Evolutionary conservation across 2,797 vertebrate species (phyloP).

Genomic region (Tinamus major): DNA sequence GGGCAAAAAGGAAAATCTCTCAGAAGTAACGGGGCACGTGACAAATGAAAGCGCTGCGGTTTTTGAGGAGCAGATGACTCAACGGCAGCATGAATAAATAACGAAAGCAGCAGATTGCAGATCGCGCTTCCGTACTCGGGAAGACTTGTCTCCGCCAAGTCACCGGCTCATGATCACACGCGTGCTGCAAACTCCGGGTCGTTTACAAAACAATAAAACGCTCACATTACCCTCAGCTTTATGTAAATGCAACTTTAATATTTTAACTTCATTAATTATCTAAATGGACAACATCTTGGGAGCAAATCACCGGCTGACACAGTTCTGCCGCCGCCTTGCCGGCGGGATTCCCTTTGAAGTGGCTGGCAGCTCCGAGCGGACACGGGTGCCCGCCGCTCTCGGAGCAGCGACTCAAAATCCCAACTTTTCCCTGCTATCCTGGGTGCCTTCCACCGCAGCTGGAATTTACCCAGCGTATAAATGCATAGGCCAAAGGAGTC

Average conservation of each 20-base stretch:
- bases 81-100: neutral
- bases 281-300: constrained; percentile 23
- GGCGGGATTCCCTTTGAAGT: constrained; percentile 67
- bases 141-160: neutral
- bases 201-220: neutral
- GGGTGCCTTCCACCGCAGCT: neutral
- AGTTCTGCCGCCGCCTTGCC: constrained; percentile 53
- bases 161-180: neutral
- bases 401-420: neutral
- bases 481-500: neutral
- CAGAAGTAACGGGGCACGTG: no score
- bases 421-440: no score
- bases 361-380: neutral
- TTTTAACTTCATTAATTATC: constrained; percentile 55
- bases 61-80: neutral
- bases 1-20: neutral
- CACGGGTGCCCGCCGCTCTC: neutral
- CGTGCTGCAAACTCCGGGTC: neutral
- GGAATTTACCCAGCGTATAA: neutral
- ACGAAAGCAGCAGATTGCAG: neutral
- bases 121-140: neutral
- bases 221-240: constrained; percentile 52
- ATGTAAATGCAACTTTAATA: constrained; percentile 47
- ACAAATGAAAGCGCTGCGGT: neutral
- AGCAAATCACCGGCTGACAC: constrained; percentile 65